These are phyloP conservation scores for Arothron firmamentum DNA, from an alignment of 2,113 vertebrate genomes.

Conservation along the genomic window DNA sequence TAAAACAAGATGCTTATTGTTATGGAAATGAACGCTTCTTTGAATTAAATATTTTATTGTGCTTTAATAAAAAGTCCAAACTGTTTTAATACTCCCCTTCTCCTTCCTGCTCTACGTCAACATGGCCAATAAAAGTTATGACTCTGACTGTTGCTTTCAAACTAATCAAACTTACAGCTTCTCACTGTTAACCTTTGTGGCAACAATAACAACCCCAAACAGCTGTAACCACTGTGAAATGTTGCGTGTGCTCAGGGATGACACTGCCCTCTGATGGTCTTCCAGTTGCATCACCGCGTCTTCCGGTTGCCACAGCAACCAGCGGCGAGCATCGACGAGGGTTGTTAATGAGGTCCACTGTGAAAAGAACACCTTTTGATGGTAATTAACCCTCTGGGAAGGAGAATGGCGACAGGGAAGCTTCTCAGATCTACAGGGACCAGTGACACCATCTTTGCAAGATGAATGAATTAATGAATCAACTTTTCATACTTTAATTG, in stretches of 20 bases:
- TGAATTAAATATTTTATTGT: no score
- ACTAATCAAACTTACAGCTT: no score
- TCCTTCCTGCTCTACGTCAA: no score
- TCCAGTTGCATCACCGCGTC: not conserved
- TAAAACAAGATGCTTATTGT: no score
- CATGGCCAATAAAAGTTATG: no score
- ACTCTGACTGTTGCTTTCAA: no score
- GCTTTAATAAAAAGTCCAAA: no score
- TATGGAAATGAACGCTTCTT: no score
- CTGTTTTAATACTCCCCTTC: no score
- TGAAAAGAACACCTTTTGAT: not conserved
- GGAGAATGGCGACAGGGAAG: not conserved
- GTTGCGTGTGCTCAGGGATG: not conserved
- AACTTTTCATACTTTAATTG: no score
- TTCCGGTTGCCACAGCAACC: not conserved
- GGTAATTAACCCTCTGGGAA: constrained; percentile 1
- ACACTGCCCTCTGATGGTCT: not conserved
- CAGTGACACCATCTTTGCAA: not conserved
- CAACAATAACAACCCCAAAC: not conserved
- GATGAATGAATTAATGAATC: not conserved
- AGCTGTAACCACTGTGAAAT: not conserved
- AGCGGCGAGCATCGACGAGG: not conserved
- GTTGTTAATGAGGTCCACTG: not conserved
- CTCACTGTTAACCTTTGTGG: no score
- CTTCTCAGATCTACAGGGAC: not conserved